Evolutionary conservation across 1,140 invertebrate species (phyloP).

Genomic region (Drosophila burlai): DNA sequence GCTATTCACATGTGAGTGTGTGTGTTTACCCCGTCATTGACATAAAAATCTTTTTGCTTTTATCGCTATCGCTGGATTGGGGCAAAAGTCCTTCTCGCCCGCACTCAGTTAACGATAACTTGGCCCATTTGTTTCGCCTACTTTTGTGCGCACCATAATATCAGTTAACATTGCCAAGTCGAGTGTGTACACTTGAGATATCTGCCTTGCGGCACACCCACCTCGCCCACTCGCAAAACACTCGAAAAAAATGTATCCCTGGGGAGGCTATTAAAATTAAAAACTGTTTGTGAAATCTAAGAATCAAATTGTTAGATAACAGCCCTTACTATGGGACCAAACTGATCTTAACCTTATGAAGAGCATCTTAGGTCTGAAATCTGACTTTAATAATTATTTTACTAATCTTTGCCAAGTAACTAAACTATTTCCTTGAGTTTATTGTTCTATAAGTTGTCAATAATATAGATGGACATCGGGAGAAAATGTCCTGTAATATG

Average conservation of each 20-base stretch:
- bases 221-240: background rate
- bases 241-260: background rate
- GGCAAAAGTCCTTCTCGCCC: slow-evolving; percentile 2
- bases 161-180: slow-evolving; percentile 81
- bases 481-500: too few species aligned
- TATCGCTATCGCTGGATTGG: slow-evolving; percentile 61
- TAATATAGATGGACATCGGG: too few species aligned
- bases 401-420: background rate
- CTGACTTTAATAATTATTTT: background rate
- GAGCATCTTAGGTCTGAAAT: too few species aligned
- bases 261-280: background rate
- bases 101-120: slow-evolving; percentile 58
- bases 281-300: background rate
- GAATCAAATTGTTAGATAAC: background rate
- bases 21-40: slow-evolving; percentile 66
- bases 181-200: slow-evolving; percentile 83
- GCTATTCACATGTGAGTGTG: slow-evolving; percentile 3
- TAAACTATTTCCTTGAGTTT: background rate
- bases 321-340: background rate
- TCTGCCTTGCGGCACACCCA: slow-evolving; percentile 27
- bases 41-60: slow-evolving; percentile 76
- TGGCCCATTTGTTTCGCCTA: slow-evolving; percentile 77
- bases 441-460: too few species aligned
- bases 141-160: slow-evolving; percentile 65
- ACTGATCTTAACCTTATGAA: background rate